These are phyloP conservation scores for Anhinga rufa DNA, from an alignment of 2,113 vertebrate species.

Conservation along the genomic window DNA sequence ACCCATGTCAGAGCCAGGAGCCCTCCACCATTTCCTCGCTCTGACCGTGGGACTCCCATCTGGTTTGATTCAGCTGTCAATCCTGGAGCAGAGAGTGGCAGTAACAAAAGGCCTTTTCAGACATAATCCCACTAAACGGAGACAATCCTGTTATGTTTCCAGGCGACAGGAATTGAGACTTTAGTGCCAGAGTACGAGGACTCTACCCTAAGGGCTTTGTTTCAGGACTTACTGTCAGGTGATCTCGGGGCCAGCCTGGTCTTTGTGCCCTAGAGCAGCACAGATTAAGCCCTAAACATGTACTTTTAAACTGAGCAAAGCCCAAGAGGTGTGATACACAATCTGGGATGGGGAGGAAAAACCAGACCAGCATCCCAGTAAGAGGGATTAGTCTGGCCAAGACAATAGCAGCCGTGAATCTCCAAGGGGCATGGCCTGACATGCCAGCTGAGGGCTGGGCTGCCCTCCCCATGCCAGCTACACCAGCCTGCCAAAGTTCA, in stretches of 20 bases:
- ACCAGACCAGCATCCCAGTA: not conserved
- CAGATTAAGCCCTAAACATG: constrained; percentile 52
- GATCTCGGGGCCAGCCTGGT: constrained; percentile 48
- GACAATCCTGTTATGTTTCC: constrained; percentile 64
- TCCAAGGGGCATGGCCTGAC: constrained; percentile 33
- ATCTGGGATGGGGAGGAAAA: constrained; percentile 14
- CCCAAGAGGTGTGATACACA: constrained; percentile 43
- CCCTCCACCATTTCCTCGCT: not conserved
- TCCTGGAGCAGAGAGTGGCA: constrained; percentile 36
- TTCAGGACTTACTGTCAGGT: constrained; percentile 48
- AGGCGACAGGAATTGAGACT: constrained; percentile 57
- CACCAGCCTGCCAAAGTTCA: constrained; percentile 52
- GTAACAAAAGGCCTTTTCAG: constrained; percentile 60
- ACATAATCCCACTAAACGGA: constrained; percentile 55
- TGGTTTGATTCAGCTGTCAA: constrained; percentile 58
- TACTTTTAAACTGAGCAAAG: constrained; percentile 50
- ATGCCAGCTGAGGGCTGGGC: constrained; percentile 53
- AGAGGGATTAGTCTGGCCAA: constrained; percentile 46
- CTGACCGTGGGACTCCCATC: constrained; percentile 29
- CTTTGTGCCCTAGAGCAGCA: constrained; percentile 50
- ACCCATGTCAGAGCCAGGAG: not conserved
- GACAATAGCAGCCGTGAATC: constrained; percentile 43
- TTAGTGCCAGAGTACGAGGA: constrained; percentile 42
- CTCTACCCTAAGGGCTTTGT: constrained; percentile 57
- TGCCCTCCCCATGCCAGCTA: constrained; percentile 52